These are phyloP conservation scores for Pachycephala philippinensis DNA, from an alignment of 2,113 vertebrate genomes.

Conservation along the genomic window DNA sequence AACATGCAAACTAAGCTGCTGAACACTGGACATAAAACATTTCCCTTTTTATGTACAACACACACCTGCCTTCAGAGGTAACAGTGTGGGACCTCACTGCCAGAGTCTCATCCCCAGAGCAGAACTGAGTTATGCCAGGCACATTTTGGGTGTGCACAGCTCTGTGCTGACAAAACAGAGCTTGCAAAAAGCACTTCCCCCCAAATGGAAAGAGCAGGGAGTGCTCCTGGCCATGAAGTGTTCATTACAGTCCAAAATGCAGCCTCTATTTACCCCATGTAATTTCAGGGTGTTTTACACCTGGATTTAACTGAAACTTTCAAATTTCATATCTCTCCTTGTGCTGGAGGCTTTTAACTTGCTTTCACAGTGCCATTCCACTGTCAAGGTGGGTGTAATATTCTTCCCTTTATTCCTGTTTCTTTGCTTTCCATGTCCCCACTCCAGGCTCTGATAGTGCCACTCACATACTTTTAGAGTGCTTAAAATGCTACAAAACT, in stretches of 20 bases:
- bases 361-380: fast-evolving
- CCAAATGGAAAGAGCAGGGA: not conserved
- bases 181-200: not conserved
- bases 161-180: not conserved
- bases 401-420: not conserved
- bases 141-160: not conserved
- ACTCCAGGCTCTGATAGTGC: not conserved
- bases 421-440: not conserved
- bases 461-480: not conserved
- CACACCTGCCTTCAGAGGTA: not conserved
- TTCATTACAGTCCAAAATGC: not conserved
- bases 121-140: not conserved
- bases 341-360: not conserved
- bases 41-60: not conserved
- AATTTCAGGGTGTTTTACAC: not conserved
- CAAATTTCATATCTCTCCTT: not conserved
- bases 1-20: not conserved
- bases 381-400: not conserved
- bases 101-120: not conserved
- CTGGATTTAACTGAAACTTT: not conserved
- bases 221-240: not conserved
- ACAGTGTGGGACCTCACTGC: not conserved
- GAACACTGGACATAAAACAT: not conserved
- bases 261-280: not conserved
- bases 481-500: not conserved